These are phyloP conservation scores for Lophotriccus pileatus DNA, from an alignment of 2,797 vertebrate genomes.

Conservation along the genomic window DNA sequence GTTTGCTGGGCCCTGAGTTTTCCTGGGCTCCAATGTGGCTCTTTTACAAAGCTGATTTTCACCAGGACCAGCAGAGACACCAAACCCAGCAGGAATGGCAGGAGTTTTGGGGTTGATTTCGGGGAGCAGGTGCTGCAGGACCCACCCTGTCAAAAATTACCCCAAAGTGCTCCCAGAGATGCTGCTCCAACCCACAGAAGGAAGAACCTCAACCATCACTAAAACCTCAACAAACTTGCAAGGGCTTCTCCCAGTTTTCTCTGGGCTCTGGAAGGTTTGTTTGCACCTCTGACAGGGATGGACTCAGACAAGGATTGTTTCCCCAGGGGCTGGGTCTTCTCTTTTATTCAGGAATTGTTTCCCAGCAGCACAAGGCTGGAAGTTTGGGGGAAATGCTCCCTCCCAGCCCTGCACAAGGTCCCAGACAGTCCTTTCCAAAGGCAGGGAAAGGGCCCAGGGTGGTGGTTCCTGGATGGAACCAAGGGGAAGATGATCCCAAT, in stretches of 20 bases:
- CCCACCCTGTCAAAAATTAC: rapidly evolving
- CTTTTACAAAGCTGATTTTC: neutral
- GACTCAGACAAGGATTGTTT: neutral
- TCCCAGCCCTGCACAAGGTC: neutral
- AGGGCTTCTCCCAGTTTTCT: rapidly evolving
- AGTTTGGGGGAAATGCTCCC: rapidly evolving
- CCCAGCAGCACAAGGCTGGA: rapidly evolving
- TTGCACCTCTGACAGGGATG: rapidly evolving
- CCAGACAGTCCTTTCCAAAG: neutral
- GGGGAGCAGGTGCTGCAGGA: slow-evolving; percentile 32
- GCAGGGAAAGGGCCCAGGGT: neutral
- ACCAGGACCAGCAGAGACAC: neutral
- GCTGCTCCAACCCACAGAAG: neutral
- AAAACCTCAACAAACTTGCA: neutral
- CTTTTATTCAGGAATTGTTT: neutral
- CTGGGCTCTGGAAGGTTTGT: neutral
- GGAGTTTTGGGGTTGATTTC: neutral
- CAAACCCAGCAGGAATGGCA: neutral
- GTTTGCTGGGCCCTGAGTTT: neutral
- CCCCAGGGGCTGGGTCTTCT: neutral
- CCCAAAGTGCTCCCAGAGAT: neutral
- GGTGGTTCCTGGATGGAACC: neutral
- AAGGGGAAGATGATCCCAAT: neutral
- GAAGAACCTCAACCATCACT: neutral
- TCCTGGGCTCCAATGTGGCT: neutral